A percentile compares a stretch with the other conserved stretches of the same genome.
phyloP scores from a whole-genome alignment of 2,888 invertebrate genomes.

The Nymphalis polychloros region DNA sequence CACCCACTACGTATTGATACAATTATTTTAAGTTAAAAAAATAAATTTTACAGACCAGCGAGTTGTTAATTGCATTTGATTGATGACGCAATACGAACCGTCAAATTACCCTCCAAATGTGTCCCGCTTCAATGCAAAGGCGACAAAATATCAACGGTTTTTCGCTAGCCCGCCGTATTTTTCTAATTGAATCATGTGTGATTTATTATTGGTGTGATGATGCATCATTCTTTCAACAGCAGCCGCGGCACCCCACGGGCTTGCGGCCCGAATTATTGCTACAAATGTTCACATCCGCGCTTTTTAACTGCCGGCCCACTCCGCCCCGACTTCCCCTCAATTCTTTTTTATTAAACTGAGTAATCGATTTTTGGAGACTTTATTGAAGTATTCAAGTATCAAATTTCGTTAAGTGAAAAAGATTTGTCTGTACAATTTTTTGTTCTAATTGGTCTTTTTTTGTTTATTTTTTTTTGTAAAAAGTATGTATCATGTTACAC shows the following conservation, averaged over 20 bases:
- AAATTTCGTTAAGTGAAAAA: slow-evolving; percentile 45
- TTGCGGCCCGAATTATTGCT: slow-evolving; percentile 77
- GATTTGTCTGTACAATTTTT: slow-evolving; percentile 19
- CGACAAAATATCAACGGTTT: slow-evolving; percentile 69
- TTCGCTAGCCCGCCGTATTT: slow-evolving; percentile 66
- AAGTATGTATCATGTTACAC: no score
- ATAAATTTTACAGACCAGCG: slow-evolving; percentile 27
- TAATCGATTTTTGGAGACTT: slow-evolving; percentile 49
- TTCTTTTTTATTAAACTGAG: slow-evolving; percentile 70
- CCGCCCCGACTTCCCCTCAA: slow-evolving; percentile 58
- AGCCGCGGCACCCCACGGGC: slow-evolving; percentile 74
- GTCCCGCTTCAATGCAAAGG: slow-evolving; percentile 54
- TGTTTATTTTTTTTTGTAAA: background rate
- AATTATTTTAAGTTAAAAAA: slow-evolving; percentile 18
- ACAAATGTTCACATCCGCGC: slow-evolving; percentile 76
- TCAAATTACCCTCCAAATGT: slow-evolving; percentile 73
- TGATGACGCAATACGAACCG: slow-evolving; percentile 75
- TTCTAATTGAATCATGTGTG: slow-evolving; percentile 82
- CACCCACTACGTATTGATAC: background rate
- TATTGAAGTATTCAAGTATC: slow-evolving; percentile 50
- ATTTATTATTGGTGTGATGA: slow-evolving; percentile 82
- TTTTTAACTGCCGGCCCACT: slow-evolving; percentile 67
- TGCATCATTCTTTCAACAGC: slow-evolving; percentile 81
- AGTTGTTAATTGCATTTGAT: slow-evolving; percentile 72
- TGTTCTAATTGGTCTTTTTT: background rate